Evolutionary conservation across 2,113 vertebrate species (phyloP).

Genomic region (Glareola pratincola): DNA sequence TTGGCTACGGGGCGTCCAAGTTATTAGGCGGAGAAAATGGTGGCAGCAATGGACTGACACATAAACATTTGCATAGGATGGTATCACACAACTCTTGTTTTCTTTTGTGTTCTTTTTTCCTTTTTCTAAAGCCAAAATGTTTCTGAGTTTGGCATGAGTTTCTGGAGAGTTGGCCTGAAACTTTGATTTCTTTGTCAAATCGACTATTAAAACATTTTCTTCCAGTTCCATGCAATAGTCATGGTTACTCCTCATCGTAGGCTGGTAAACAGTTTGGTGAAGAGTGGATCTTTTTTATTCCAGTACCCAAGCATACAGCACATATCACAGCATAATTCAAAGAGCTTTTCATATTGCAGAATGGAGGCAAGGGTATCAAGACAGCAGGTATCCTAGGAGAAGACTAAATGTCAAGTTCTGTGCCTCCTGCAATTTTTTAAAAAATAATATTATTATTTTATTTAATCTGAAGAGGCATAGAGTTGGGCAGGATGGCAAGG

Average conservation of each 20-base stretch:
- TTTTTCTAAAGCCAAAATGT: neutral
- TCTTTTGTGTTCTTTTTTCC: neutral
- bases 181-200: slow-evolving; percentile 1
- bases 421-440: neutral
- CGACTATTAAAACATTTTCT: neutral
- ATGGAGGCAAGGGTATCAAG: neutral
- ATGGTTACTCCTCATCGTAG: neutral
- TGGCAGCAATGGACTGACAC: neutral
- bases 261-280: neutral
- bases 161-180: neutral
- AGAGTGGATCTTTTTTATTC: neutral
- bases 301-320: neutral
- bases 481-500: neutral
- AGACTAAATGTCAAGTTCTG: neutral
- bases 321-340: neutral
- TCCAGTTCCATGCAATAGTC: neutral
- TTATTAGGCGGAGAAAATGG: neutral
- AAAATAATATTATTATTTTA: neutral
- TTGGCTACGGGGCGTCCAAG: neutral
- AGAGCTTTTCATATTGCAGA: neutral
- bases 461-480: neutral
- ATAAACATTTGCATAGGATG: neutral
- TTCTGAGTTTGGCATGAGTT: neutral
- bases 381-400: neutral
- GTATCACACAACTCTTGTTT: neutral